Conservation (phyloP, 2,888 invertebrate species). For the Deilephila porcellus region DNA sequence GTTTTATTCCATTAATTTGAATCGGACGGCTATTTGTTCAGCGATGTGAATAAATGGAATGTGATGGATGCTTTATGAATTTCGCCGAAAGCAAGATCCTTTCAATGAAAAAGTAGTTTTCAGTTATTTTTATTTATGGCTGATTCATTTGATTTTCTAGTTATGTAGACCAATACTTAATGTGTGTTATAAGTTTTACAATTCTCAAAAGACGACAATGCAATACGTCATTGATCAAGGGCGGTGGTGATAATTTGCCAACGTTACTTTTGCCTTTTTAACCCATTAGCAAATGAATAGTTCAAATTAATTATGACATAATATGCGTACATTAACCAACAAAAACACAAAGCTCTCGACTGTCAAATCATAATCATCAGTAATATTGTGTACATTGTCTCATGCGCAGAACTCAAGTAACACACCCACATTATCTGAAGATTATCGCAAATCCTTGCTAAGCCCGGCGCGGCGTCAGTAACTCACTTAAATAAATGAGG, state of each 20-base stretch:
- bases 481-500: neutral
- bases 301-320: too few relatives aligned
- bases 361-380: neutral
- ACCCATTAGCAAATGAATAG: too few relatives aligned
- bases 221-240: too few relatives aligned
- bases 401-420: neutral
- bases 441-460: neutral
- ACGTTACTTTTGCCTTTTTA: too few relatives aligned
- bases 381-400: neutral
- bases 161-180: too few relatives aligned
- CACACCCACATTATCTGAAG: neutral
- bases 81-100: neutral
- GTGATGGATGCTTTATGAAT: neutral
- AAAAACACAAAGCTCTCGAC: neutral
- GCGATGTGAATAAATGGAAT: neutral
- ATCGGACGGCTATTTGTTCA: conserved; percentile 4
- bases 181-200: too few relatives aligned
- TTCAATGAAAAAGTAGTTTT: too few relatives aligned
- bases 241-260: too few relatives aligned
- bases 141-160: too few relatives aligned
- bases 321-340: too few relatives aligned
- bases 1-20: conserved; percentile 1
- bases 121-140: too few relatives aligned
- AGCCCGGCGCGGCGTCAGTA: neutral
- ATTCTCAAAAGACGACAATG: too few relatives aligned